Conservation (phyloP, 2,113 vertebrate species). For the Heliornis fulica region DNA sequence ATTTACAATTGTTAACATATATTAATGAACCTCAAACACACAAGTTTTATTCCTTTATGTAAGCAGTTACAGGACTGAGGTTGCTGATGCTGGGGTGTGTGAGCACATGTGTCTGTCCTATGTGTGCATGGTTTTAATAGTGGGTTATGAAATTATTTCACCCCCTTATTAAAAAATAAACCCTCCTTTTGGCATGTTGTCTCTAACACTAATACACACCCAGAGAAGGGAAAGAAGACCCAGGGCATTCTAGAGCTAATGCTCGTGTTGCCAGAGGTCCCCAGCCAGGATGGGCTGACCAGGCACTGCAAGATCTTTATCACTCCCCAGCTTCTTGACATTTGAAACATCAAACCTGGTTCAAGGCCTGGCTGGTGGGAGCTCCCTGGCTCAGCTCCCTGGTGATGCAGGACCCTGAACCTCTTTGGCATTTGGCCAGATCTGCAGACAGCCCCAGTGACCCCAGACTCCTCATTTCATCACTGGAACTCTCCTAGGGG, state of each 20-base stretch:
- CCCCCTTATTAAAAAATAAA: neutral
- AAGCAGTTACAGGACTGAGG: neutral
- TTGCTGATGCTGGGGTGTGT: neutral
- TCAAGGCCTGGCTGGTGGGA: neutral
- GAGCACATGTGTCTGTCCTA: neutral
- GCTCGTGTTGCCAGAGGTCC: neutral
- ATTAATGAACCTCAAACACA: neutral
- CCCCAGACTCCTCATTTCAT: neutral
- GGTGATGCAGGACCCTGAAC: fast-evolving
- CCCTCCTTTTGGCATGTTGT: neutral
- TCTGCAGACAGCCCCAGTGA: neutral
- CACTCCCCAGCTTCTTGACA: neutral
- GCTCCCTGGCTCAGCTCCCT: neutral
- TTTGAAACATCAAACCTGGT: neutral
- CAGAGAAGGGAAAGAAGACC: neutral
- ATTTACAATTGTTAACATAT: conserved; percentile 54
- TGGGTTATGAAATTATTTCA: neutral
- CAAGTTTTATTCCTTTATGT: conserved; percentile 21
- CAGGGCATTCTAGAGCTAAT: neutral
- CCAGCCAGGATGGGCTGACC: neutral
- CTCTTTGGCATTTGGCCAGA: neutral
- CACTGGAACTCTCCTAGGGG: neutral
- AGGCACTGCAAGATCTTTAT: neutral
- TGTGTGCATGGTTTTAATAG: neutral
- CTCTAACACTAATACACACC: neutral